Base-by-base conservation (phyloP, 2,888 invertebrate species). In the Steinernema carpocapsae region DNA sequence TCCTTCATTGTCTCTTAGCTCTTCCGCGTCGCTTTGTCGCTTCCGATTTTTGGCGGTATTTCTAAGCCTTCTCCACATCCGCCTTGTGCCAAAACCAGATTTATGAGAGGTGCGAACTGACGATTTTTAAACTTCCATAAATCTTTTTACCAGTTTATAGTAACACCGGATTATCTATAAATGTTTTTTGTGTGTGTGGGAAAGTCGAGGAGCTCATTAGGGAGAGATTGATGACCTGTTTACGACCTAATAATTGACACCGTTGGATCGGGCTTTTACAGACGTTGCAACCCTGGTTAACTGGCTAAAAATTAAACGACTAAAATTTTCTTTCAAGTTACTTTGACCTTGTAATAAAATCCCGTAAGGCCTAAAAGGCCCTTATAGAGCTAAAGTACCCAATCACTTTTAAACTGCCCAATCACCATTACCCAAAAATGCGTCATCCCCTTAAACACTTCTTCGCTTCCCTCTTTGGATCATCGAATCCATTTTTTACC, bases 211-310 rank as follows among this genome's bases (percentile, higher is more conserved):
- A 6, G 48, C n/a, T 26, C 26, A 26, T 56, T 26, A 26, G 26
- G 26, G 3, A 26, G 56, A 56, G 56, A 56, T 56, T 26, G 56
- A 56, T 56, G 24, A 26, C 56, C 56, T 56, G 56, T 26, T 56
- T 26, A 56, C 56, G 56, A 56, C 26, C 56, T 22, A 14, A 56
- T 56, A 56, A 56, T 56, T 56, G 56, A 56, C 56, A 56, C 56
- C 56, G 56, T 56, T 56, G 24, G 56, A 56, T 7, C 26, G 12
- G 56, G 26, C 43, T 7, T n/a, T n/a, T n/a, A n/a, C n/a, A n/a
- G n/a, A n/a, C n/a, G n/a, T n/a, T n/a, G n/a, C n/a, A n/a, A n/a
- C n/a, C n/a, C n/a, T n/a, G n/a, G n/a, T n/a, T n/a, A n/a, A n/a
- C n/a, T n/a, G n/a, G n/a, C n/a, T n/a, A n/a, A n/a, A n/a, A n/a